Evolutionary conservation across 2,888 invertebrate genomes (phyloP).

Genomic region (Meta bourneti): DNA sequence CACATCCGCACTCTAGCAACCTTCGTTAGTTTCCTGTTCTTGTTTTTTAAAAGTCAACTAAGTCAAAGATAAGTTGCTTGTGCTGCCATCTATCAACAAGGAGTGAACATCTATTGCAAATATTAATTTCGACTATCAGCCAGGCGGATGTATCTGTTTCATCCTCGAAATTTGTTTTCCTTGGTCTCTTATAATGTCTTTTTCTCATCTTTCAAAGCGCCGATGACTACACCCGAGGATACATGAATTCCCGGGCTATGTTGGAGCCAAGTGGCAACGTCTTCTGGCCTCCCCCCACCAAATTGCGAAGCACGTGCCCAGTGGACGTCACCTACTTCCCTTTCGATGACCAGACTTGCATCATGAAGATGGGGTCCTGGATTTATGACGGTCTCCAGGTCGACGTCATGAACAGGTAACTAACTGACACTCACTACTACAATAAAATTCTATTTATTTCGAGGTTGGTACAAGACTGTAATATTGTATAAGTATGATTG

Average conservation of each 20-base stretch:
- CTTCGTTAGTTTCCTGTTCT: no score
- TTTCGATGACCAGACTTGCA: constrained; percentile 84
- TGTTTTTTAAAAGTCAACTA: no score
- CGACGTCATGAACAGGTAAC: constrained; percentile 79
- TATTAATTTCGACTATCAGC: no score
- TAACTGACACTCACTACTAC: neutral
- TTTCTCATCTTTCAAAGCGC: constrained; percentile 80
- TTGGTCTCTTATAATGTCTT: neutral
- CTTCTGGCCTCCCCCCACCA: constrained; percentile 84
- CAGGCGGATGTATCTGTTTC: no score
- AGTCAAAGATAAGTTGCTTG: no score
- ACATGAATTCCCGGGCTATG: constrained; percentile 84
- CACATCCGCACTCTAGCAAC: no score
- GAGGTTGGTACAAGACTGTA: no score
- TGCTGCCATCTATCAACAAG: no score
- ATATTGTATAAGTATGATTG: no score
- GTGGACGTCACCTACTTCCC: constrained; percentile 84
- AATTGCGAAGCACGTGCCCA: constrained; percentile 83
- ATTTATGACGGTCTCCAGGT: constrained; percentile 83
- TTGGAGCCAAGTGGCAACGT: constrained; percentile 83
- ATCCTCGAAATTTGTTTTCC: no score
- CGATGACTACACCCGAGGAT: constrained; percentile 84
- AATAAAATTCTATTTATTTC: no score
- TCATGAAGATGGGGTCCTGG: constrained; percentile 83
- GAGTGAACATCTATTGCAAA: no score